Conservation (phyloP, 2,888 invertebrate genomes). For the Pomacea canaliculata region DNA sequence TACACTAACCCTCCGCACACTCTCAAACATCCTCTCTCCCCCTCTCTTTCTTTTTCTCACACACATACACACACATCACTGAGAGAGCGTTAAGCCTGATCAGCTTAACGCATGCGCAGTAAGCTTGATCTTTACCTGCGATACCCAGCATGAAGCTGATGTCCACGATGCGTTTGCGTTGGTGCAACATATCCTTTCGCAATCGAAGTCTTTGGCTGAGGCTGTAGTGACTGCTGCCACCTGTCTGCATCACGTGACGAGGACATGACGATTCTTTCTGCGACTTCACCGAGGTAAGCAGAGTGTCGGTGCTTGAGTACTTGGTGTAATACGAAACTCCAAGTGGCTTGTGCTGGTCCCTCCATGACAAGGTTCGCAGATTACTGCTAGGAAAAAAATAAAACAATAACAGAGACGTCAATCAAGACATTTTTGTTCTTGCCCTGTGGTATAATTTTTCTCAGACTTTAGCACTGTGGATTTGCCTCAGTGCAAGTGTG, state of each 20-base stretch:
- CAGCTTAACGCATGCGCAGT: no score
- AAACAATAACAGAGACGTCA: no score
- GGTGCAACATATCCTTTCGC: slow-evolving; percentile 51
- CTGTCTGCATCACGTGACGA: slow-evolving; percentile 11
- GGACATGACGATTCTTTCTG: slow-evolving; percentile 31
- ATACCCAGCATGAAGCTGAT: slow-evolving; percentile 47
- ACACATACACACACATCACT: no score
- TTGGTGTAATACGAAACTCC: slow-evolving; percentile 43
- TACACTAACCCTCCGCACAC: no score
- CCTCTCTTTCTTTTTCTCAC: no score
- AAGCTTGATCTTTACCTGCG: slow-evolving; percentile 27
- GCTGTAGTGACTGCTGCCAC: slow-evolving; percentile 35
- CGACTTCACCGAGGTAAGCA: slow-evolving; percentile 42
- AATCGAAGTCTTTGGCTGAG: slow-evolving; percentile 53
- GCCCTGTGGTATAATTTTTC: no score
- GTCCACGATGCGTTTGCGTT: slow-evolving; percentile 53
- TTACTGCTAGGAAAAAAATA: neutral
- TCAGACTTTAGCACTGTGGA: no score
- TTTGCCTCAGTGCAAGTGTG: no score
- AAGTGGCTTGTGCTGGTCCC: slow-evolving; percentile 30
- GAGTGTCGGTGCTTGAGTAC: slow-evolving; percentile 54
- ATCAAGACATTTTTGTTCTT: no score
- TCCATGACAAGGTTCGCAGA: slow-evolving; percentile 16
- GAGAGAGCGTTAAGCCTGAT: no score
- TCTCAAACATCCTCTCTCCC: no score